Conservation (phyloP, 53 echinoderm and acorn worm genomes). For the Patiria pectinifera region DNA sequence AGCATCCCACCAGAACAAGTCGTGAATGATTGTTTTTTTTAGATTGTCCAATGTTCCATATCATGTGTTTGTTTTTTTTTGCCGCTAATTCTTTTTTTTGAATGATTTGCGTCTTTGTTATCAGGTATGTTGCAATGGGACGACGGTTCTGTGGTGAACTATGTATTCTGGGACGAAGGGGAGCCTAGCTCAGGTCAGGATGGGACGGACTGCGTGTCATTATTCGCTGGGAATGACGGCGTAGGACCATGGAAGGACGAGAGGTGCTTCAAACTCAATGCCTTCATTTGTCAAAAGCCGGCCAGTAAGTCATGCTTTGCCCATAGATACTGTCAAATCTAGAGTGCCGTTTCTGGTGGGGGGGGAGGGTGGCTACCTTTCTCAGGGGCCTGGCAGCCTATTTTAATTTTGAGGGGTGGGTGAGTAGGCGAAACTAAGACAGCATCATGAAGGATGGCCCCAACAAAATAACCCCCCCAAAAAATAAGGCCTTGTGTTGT, state of each 20-base stretch:
- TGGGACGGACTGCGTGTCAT: slow-evolving; percentile 82
- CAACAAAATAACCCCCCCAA: too few relatives aligned
- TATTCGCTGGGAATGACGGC: slow-evolving; percentile 55
- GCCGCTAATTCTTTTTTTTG: background rate
- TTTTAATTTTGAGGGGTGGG: too few relatives aligned
- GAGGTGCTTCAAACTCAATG: slow-evolving; percentile 62
- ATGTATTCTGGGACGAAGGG: slow-evolving; percentile 77
- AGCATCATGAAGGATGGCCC: too few relatives aligned
- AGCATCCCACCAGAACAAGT: too few relatives aligned
- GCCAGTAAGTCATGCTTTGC: slow-evolving; percentile 26
- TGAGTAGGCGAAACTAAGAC: too few relatives aligned
- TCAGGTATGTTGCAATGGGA: slow-evolving; percentile 73
- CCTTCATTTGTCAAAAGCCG: slow-evolving; percentile 70
- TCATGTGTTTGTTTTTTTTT: too few relatives aligned
- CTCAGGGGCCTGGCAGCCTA: too few relatives aligned
- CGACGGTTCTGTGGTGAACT: slow-evolving; percentile 78
- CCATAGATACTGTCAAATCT: background rate
- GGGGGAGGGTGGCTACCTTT: too few relatives aligned
- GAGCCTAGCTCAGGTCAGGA: slow-evolving; percentile 71
- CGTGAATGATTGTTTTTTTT: too few relatives aligned
- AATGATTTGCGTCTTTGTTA: background rate
- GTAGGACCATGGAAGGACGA: slow-evolving; percentile 76
- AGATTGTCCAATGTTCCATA: background rate
- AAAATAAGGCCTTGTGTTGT: too few relatives aligned
- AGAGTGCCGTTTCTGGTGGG: background rate